phyloP scores from a whole-genome alignment of 2,888 invertebrate genomes.

The Timema podura region DNA sequence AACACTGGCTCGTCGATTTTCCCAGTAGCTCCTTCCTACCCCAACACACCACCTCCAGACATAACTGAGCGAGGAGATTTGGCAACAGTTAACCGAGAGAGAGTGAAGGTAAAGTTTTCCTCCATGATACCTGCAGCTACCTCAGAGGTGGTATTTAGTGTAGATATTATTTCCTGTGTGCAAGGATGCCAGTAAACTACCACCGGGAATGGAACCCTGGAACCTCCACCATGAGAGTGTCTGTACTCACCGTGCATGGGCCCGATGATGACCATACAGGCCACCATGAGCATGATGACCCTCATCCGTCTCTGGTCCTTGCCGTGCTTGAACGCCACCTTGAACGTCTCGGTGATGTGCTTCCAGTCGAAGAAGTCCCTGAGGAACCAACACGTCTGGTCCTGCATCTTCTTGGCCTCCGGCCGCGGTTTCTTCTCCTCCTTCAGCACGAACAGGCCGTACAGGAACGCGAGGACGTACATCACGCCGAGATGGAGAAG shows the following conservation, averaged over 20 bases:
- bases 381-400: slow-evolving; percentile 48
- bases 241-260: slow-evolving; percentile 73
- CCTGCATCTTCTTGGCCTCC: slow-evolving; percentile 33
- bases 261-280: slow-evolving; percentile 80
- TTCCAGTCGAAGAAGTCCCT: slow-evolving; percentile 71
- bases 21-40: too few relatives aligned
- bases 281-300: slow-evolving; percentile 72
- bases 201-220: too few relatives aligned
- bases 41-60: too few relatives aligned
- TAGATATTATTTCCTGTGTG: too few relatives aligned
- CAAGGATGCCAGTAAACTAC: too few relatives aligned
- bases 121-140: too few relatives aligned
- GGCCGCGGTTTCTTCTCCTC: slow-evolving; percentile 50
- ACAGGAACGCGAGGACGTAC: slow-evolving; percentile 69
- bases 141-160: too few relatives aligned
- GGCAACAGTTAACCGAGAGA: too few relatives aligned
- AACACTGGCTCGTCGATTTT: too few relatives aligned
- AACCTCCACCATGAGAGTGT: too few relatives aligned
- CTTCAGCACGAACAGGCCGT: slow-evolving; percentile 67
- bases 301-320: slow-evolving; percentile 68
- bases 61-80: too few relatives aligned
- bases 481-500: slow-evolving; percentile 71
- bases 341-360: slow-evolving; percentile 72
- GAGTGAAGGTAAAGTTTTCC: too few relatives aligned
- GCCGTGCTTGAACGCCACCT: slow-evolving; percentile 74